Evolutionary conservation across 2,113 vertebrate genomes (phyloP).

Genomic region (Pelvicachromis taeniatus): DNA sequence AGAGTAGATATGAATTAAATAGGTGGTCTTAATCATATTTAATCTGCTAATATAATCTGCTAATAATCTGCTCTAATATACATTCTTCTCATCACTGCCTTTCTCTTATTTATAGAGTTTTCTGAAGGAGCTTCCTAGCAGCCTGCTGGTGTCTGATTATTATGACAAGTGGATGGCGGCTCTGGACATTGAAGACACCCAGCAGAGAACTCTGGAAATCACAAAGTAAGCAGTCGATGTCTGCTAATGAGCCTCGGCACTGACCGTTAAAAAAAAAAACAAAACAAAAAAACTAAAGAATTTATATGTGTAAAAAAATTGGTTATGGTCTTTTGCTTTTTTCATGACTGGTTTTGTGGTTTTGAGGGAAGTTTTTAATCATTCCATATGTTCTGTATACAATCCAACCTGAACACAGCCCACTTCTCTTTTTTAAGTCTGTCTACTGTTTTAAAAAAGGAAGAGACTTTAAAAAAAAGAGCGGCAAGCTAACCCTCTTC

Average conservation of each 20-base stretch:
- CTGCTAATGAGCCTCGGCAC: background rate
- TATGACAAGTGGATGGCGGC: conserved; percentile 84
- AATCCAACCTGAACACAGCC: background rate
- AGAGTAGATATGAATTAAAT: background rate
- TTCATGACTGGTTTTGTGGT: background rate
- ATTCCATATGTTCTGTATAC: background rate
- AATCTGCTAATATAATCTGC: background rate
- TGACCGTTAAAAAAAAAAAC: background rate
- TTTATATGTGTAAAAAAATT: background rate
- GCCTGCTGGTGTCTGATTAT: conserved; percentile 80
- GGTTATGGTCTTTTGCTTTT: background rate
- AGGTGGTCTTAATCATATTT: background rate
- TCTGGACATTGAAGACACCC: conserved; percentile 68
- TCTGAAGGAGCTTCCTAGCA: conserved; percentile 86
- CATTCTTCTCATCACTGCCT: background rate
- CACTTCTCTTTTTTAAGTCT: conserved; percentile 48
- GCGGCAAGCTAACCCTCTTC: conserved; percentile 32
- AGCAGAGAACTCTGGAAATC: conserved; percentile 75
- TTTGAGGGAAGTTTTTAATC: conserved; percentile 50
- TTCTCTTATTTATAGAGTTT: conserved; percentile 79
- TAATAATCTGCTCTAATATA: background rate
- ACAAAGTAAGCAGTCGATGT: conserved; percentile 75
- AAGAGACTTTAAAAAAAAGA: conserved; percentile 34
- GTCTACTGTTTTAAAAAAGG: background rate
- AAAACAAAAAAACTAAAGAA: background rate